A percentile compares a stretch with the other conserved stretches of the same genome.
Conservation (phyloP, 2,888 invertebrate genomes). For the Melinaea menophilus region DNA sequence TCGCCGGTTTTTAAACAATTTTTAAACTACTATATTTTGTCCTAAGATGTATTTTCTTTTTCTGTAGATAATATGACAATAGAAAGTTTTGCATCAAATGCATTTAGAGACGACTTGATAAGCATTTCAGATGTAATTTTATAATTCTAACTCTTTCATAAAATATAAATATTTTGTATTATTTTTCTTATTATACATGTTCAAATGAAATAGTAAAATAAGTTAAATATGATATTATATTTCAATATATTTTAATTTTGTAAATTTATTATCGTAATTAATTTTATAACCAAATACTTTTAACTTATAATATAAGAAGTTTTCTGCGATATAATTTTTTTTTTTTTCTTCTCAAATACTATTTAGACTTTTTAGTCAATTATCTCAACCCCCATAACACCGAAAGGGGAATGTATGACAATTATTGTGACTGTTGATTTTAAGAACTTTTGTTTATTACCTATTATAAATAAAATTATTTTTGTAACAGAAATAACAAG, state of each 20-base stretch:
- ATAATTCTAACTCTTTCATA: not conserved
- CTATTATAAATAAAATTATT: constrained; percentile 60
- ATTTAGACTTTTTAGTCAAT: constrained; percentile 1
- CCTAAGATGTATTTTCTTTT: not conserved
- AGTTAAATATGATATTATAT: constrained; percentile 1
- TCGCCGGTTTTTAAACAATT: too few species aligned
- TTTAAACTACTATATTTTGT: too few species aligned
- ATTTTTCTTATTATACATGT: constrained; percentile 1
- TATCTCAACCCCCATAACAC: constrained; percentile 19
- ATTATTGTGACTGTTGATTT: constrained; percentile 34
- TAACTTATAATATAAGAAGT: not conserved
- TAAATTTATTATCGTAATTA: not conserved
- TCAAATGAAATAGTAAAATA: constrained; percentile 3
- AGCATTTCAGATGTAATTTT: constrained; percentile 4
- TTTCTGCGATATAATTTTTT: not conserved
- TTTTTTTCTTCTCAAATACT: not conserved
- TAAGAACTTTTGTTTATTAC: constrained; percentile 41
- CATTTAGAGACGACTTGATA: not conserved
- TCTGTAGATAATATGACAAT: constrained; percentile 3
- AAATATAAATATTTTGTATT: not conserved
- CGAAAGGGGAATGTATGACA: constrained; percentile 25
- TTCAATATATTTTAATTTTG: constrained; percentile 5
- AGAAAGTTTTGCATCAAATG: constrained; percentile 4
- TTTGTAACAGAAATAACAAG: constrained; percentile 62
- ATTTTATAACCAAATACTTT: not conserved